Evolutionary conservation across 1,140 invertebrate genomes (phyloP).

Genomic region (Trachymyrmex cornetzi): DNA sequence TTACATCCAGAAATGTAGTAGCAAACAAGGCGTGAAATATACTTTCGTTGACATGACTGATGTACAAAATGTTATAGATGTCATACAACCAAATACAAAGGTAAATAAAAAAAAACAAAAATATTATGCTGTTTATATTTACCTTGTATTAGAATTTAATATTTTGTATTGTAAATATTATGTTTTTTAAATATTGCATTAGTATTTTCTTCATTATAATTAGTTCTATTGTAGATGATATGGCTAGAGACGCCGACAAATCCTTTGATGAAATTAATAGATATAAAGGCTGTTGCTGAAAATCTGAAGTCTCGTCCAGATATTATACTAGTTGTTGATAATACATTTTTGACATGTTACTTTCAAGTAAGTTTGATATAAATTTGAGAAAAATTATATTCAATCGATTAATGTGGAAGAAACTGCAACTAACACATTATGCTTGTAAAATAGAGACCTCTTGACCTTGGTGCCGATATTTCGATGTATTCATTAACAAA

Average conservation of each 20-base stretch:
- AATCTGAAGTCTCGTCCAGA: constrained; percentile 88
- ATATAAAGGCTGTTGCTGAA: constrained; percentile 93
- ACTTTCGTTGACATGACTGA: constrained; percentile 94
- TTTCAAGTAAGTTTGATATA: constrained; percentile 90
- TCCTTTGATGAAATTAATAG: constrained; percentile 96
- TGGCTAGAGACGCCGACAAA: constrained; percentile 99
- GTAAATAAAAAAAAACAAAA: constrained; percentile 83
- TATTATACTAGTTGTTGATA: constrained; percentile 97
- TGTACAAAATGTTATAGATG: constrained; percentile 89
- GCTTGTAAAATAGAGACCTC: constrained; percentile 89
- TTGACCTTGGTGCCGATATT: constrained; percentile 97
- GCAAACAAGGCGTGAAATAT: constrained; percentile 90
- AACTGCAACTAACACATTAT: background rate
- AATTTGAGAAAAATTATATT: background rate
- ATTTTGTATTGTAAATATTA: background rate
- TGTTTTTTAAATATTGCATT: background rate
- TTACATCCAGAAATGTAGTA: constrained; percentile 88
- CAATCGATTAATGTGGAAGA: background rate
- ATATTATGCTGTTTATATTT: background rate
- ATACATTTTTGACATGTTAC: constrained; percentile 98
- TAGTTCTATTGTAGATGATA: constrained; percentile 90
- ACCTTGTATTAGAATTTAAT: constrained; percentile 13
- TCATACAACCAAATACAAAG: constrained; percentile 95
- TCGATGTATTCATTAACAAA: constrained; percentile 97
- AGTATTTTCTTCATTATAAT: constrained; percentile 17